Percentiles rank a stretch among this genome's conserved stretches.
phyloP scores from a whole-genome alignment of 2,888 invertebrate genomes.

The Cephalotes varians region DNA sequence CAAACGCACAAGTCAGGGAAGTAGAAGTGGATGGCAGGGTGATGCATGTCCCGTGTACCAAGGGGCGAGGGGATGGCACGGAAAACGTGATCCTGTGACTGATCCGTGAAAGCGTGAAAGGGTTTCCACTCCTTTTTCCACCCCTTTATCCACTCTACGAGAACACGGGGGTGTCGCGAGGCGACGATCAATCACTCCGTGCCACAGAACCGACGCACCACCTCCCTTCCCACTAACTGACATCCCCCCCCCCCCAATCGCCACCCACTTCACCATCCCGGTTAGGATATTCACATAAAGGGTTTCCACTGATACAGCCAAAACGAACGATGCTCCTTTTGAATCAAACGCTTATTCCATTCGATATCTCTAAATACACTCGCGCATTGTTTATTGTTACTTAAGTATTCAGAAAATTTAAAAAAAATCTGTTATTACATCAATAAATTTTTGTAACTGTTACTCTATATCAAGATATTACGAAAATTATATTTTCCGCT shows the following conservation, averaged over 20 bases:
- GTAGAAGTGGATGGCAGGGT: slow-evolving; percentile 64
- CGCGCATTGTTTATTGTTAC: slow-evolving; percentile 52
- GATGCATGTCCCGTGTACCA: slow-evolving; percentile 75
- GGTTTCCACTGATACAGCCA: slow-evolving; percentile 72
- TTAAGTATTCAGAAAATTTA: slow-evolving; percentile 29
- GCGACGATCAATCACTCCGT: slow-evolving; percentile 83
- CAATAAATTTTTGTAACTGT: slow-evolving; percentile 1
- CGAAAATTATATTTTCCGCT: not conserved
- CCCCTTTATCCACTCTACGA: slow-evolving; percentile 80
- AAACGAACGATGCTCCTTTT: slow-evolving; percentile 64
- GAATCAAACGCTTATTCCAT: slow-evolving; percentile 61
- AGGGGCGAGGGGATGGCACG: slow-evolving; percentile 62
- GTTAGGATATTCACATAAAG: slow-evolving; percentile 75
- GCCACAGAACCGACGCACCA: slow-evolving; percentile 70
- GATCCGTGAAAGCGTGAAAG: slow-evolving; percentile 82
- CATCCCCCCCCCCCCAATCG: slow-evolving; percentile 29
- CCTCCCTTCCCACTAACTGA: slow-evolving; percentile 62
- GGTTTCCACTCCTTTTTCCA: slow-evolving; percentile 79
- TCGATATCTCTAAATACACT: slow-evolving; percentile 60
- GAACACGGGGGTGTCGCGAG: slow-evolving; percentile 81
- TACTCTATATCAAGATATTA: not conserved
- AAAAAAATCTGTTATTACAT: not conserved
- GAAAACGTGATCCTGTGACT: slow-evolving; percentile 82
- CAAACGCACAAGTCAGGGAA: slow-evolving; percentile 52
- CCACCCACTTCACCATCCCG: slow-evolving; percentile 31